Percentiles rank a stretch among this genome's conserved stretches.
These are phyloP conservation scores for Trissolcus basalis DNA, from an alignment of 1,140 invertebrate species.

Conservation along the genomic window DNA sequence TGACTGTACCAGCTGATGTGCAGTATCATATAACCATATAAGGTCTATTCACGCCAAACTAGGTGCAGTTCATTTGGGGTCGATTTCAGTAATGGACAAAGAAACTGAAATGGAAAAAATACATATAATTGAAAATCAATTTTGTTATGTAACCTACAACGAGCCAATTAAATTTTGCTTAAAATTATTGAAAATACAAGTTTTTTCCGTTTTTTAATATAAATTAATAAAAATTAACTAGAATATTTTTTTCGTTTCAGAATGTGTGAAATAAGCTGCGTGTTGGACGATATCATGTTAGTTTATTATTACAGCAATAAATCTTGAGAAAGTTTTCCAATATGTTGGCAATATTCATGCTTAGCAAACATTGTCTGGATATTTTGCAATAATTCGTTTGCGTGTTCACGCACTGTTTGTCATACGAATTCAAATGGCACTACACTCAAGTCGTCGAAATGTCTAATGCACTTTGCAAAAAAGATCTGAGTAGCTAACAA, in stretches of 20 bases:
- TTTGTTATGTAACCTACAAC: too few species aligned
- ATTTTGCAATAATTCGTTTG: slow-evolving; percentile 3
- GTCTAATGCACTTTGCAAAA: slow-evolving; percentile 18
- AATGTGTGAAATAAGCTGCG: too few species aligned
- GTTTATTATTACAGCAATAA: too few species aligned
- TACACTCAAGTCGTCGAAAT: slow-evolving; percentile 4
- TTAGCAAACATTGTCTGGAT: not conserved
- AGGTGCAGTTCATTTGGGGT: not conserved
- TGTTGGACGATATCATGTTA: too few species aligned
- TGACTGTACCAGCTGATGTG: slow-evolving; percentile 21
- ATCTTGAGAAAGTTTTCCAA: too few species aligned
- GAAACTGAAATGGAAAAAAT: not conserved
- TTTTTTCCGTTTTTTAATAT: too few species aligned
- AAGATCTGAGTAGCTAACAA: slow-evolving; percentile 7
- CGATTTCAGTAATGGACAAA: not conserved
- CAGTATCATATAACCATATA: slow-evolving; percentile 2
- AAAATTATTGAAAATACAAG: too few species aligned
- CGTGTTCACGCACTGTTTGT: slow-evolving; percentile 17
- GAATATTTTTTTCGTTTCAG: slow-evolving; percentile 1
- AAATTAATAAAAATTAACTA: slow-evolving; percentile 2
- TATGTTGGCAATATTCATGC: too few species aligned
- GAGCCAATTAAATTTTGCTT: too few species aligned
- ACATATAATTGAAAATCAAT: too few species aligned
- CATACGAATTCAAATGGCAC: not conserved
- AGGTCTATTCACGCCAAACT: too few species aligned